Percentiles rank a stretch among this genome's conserved stretches.
These are phyloP conservation scores for Drosophila arawakana DNA, from an alignment of 1,140 invertebrate species.

Conservation along the genomic window DNA sequence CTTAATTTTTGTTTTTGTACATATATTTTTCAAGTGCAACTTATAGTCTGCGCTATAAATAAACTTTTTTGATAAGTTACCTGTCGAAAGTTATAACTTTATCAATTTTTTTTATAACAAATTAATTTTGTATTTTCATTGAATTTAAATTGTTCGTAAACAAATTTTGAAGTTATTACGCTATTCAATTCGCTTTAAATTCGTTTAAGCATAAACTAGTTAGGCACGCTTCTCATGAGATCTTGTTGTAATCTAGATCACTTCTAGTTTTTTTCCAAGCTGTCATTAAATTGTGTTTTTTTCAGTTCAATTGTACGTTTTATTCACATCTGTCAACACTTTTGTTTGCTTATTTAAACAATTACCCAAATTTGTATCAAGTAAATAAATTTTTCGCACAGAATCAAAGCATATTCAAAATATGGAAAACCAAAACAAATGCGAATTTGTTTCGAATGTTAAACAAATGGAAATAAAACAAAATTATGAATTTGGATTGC, in stretches of 20 bases:
- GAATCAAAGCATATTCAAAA: not conserved
- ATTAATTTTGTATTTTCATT: not conserved
- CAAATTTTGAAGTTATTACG: not conserved
- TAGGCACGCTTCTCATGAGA: not conserved
- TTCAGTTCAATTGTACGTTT: not conserved
- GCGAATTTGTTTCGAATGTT: slow-evolving; percentile 18
- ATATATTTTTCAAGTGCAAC: slow-evolving; percentile 57
- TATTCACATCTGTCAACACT: not conserved
- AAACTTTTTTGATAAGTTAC: slow-evolving; percentile 44
- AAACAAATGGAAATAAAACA: slow-evolving; percentile 45
- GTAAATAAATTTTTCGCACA: slow-evolving; percentile 3
- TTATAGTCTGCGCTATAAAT: slow-evolving; percentile 45
- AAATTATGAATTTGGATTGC: slow-evolving; percentile 1
- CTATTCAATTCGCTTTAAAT: too few species aligned
- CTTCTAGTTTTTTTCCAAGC: not conserved
- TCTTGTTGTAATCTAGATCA: not conserved
- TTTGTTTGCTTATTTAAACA: slow-evolving; percentile 4
- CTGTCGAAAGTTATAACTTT: slow-evolving; percentile 9
- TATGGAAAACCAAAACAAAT: not conserved
- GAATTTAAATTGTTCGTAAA: not conserved
- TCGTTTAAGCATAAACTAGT: not conserved
- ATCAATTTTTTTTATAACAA: not conserved
- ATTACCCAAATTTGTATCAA: slow-evolving; percentile 1
- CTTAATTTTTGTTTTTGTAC: slow-evolving; percentile 33
- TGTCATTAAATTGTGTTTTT: not conserved